Percentiles rank a stretch among this genome's conserved stretches.
Conservation (phyloP, 2,113 vertebrate genomes). For the Xenopus laevis region DNA sequence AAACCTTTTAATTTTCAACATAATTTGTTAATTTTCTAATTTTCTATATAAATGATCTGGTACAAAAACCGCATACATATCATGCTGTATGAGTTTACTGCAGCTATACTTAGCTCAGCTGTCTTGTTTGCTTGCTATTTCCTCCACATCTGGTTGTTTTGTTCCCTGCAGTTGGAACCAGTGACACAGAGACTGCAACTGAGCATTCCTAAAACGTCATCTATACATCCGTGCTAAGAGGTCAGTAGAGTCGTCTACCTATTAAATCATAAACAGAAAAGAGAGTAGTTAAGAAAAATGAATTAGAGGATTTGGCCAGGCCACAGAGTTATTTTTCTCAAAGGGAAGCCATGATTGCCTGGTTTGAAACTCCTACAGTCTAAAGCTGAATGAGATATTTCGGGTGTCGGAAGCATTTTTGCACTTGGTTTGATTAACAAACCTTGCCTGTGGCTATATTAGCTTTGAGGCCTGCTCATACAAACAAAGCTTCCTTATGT, state of each 20-base stretch:
- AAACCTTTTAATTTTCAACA: too few relatives aligned
- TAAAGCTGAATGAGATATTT: conserved; percentile 40
- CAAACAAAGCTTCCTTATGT: conserved; percentile 45
- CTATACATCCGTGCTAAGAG: conserved; percentile 15
- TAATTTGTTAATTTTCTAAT: too few relatives aligned
- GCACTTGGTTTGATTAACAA: conserved; percentile 45
- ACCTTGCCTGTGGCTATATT: conserved; percentile 44
- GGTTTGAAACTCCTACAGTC: conserved; percentile 24
- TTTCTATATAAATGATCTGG: too few relatives aligned
- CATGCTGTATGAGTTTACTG: neutral
- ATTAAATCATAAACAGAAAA: conserved; percentile 21
- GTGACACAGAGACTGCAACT: conserved; percentile 2
- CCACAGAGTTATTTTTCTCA: conserved; percentile 29
- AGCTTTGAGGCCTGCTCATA: conserved; percentile 24
- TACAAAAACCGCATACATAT: neutral
- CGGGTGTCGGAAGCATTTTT: conserved; percentile 39
- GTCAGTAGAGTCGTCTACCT: conserved; percentile 24
- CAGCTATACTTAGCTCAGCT: conserved; percentile 23
- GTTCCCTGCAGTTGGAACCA: neutral
- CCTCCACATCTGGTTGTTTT: conserved; percentile 28
- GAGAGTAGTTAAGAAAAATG: conserved; percentile 31
- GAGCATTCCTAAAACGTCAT: conserved; percentile 12
- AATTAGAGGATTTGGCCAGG: conserved; percentile 20
- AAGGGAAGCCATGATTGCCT: conserved; percentile 38
- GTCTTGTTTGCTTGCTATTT: conserved; percentile 19